phyloP scores from a whole-genome alignment of 2,888 invertebrate genomes.

The Odontomyia ornata region DNA sequence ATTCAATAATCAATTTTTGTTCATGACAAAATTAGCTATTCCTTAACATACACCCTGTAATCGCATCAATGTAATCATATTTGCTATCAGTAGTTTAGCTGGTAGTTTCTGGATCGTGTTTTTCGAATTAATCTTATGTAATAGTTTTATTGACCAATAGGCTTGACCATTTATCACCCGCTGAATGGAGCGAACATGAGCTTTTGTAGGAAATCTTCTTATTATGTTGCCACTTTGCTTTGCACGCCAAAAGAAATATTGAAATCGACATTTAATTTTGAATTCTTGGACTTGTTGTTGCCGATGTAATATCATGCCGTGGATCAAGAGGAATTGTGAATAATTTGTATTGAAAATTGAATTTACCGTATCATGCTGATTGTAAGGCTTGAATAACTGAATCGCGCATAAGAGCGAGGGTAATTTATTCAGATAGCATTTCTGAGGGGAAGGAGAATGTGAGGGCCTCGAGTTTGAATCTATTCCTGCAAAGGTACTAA shows the following conservation, averaged over 20 bases:
- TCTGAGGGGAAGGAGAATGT: no score
- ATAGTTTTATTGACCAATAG: constrained; percentile 37
- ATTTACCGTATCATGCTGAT: constrained; percentile 15
- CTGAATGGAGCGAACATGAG: neutral
- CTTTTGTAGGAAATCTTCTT: neutral
- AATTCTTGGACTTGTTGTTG: constrained; percentile 1
- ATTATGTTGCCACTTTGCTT: neutral
- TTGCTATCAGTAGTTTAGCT: constrained; percentile 17
- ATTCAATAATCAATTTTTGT: no score
- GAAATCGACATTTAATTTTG: constrained; percentile 27
- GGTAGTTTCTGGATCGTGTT: constrained; percentile 31
- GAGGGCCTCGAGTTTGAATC: no score
- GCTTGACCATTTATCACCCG: constrained; percentile 9
- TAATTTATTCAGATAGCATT: no score
- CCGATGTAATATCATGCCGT: neutral
- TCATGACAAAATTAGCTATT: neutral
- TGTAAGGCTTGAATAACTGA: neutral
- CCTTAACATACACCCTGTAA: constrained; percentile 3
- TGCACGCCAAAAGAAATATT: constrained; percentile 6
- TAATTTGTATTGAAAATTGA: constrained; percentile 31
- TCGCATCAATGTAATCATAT: neutral
- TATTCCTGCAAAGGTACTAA: no score
- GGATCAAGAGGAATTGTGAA: neutral
- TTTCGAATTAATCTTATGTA: constrained; percentile 40
- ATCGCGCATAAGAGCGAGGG: no score